Percentiles rank a stretch among this genome's conserved stretches.
Evolutionary conservation across 2,797 vertebrate species (phyloP).

Genomic region (Intellagama lesueurii): DNA sequence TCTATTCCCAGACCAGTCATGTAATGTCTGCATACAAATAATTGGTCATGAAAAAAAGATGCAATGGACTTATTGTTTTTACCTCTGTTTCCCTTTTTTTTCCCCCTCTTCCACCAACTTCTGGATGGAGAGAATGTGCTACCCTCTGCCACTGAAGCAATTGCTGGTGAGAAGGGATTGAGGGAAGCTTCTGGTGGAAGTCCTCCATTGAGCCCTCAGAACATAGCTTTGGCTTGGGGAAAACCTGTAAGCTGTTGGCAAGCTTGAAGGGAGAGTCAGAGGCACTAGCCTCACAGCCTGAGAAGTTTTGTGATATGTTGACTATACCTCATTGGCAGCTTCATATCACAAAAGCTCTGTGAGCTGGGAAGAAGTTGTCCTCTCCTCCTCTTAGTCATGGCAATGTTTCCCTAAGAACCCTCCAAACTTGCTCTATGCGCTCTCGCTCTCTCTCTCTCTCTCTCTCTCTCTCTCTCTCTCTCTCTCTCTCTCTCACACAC

Average conservation of each 20-base stretch:
- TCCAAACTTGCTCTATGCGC: no score
- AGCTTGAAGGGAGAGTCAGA: background rate
- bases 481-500: no score
- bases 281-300: no score
- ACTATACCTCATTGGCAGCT: background rate
- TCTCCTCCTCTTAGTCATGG: background rate
- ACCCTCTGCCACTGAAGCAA: background rate
- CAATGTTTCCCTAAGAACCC: background rate
- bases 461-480: no score
- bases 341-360: background rate
- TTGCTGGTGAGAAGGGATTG: background rate
- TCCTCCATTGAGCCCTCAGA: background rate
- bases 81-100: no score
- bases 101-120: no score
- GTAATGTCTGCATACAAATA: background rate
- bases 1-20: background rate
- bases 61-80: background rate
- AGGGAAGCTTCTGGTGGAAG: no score
- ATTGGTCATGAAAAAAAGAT: background rate
- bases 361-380: background rate
- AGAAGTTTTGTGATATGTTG: background rate
- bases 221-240: no score
- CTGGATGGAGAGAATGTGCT: background rate
- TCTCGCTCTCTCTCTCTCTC: no score
- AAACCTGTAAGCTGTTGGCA: background rate